A percentile compares a stretch with the other conserved stretches of the same genome.
These are phyloP conservation scores for Eudyptes chrysolophus DNA, from an alignment of 2,113 vertebrate species.

Conservation along the genomic window DNA sequence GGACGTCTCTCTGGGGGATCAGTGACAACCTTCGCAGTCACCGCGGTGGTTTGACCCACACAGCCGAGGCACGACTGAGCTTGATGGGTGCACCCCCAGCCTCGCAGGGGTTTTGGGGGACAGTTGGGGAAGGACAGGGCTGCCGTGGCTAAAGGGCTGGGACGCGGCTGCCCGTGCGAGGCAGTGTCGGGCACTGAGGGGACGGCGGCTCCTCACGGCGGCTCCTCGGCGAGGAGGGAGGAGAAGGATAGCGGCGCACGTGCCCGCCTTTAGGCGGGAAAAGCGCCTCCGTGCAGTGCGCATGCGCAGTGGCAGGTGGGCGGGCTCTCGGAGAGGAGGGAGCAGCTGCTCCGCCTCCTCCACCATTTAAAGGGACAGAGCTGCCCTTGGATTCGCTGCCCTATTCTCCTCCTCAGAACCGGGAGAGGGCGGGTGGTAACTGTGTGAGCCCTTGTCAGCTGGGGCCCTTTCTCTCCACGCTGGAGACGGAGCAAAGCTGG, in stretches of 20 bases:
- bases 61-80: fast-evolving
- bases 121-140: fast-evolving
- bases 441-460: neutral
- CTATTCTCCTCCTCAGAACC: fast-evolving
- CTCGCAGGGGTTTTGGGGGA: too few species aligned
- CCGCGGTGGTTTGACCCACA: fast-evolving
- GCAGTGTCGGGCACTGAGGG: fast-evolving
- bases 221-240: fast-evolving
- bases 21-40: fast-evolving
- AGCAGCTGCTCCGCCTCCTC: neutral
- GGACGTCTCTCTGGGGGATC: fast-evolving
- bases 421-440: too few species aligned
- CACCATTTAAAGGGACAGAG: neutral
- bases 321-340: neutral
- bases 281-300: fast-evolving
- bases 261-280: neutral
- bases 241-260: fast-evolving
- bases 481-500: neutral
- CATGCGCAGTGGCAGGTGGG: neutral
- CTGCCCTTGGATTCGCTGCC: fast-evolving
- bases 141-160: neutral
- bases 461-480: too few species aligned
- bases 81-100: neutral
- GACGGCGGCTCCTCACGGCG: neutral
- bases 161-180: fast-evolving